Evolutionary conservation across 2,888 invertebrate species (phyloP), one percentile per base, ranked within the genome.

Genomic region (Lithodes maja): DNA sequence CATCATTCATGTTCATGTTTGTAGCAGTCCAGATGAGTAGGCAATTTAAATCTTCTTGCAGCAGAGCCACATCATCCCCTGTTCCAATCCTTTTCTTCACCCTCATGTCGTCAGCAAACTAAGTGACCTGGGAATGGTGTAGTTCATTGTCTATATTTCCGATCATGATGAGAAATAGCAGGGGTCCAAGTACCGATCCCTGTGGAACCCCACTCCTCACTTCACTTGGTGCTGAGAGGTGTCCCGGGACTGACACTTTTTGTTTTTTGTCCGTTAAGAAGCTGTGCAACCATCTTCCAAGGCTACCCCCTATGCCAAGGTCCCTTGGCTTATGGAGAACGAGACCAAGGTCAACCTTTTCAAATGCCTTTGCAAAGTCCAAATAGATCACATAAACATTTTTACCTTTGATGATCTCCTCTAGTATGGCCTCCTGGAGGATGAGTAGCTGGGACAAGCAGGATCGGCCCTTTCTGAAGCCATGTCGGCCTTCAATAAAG

Each of bases 371-470:
- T n/a, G 83, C 53, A 74, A 83, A 83, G 71, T 83, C 71, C 5
- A 83, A 33, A 71, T 83, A 83, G 83, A 83, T 68, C 83, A 83
- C 83, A 74, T 83, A 69, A 50, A 69, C 3, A 74, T 83, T 83
- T 52, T 9, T 83, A 5, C 83, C 83, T 7, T 68, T 17, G 12
- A 3, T 69, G 3, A 55, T 17, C 1, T 81, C 82, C 61, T 81
- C 82, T 61, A 81, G 50, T 12, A 81, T 53, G 54, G 9, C n/a
- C 3, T 52, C 17, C 9, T 81, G 53, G 12, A 55, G 82, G 33
- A 15, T 3, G 3, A 81, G 61, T n/a, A 81, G 69, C 69, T 55
- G 7, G 5, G 61, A 61, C 61, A 61, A 12, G 61, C 61, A 61
- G 61, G 61, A 61, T 61, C 61, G 12, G 61, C 61, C 61, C 61